Evolutionary conservation across 2,888 invertebrate species (phyloP), one percentile per base, ranked within the genome.

Genomic region (Norana najaformis): DNA sequence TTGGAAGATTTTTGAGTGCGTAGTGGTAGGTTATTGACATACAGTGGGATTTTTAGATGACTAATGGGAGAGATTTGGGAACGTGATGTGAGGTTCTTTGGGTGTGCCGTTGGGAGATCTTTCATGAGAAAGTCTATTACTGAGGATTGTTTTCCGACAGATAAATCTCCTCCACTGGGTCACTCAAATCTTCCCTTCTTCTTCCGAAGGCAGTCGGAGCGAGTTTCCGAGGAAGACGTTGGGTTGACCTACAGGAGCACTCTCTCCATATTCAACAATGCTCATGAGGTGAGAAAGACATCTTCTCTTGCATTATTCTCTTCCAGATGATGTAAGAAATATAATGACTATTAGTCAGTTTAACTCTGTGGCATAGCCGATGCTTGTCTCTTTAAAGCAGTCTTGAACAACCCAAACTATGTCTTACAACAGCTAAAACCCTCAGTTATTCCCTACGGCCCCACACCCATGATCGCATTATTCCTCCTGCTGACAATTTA

Each of bases 231-330:
- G 0, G 85, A 85, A 18, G 37, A 35, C 16, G 83, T 13, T 16
- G 37, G 18, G 36, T 23, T 16, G 36, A 23, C 8, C 34, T 36
- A 37, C 36, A 6, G 37, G 0, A 85, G 85, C 85, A 35, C 20
- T 14, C 85, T 85, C 36, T 85, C n/a, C 20, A 1, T 36, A 36
- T 85, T 85, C 37, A 85, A 16, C 18, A 85, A 85, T 18, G 85
- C 37, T 85, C 85, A 85, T 35, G 85, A 85, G 36, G 85, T 85
- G 20, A n/a, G 85, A 85, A 36, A 13, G 85, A 85, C 83, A 36
- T 30, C 18, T 35, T 1, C n/a, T 82, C 14, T 82, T 1, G 14
- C 14, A 18, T 41, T 16, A 11, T 41, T n/a, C n/a, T n/a, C n/a
- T n/a, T n/a, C n/a, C n/a, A n/a, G n/a, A n/a, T n/a, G n/a, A n/a